Evolutionary conservation across 2,797 vertebrate genomes (phyloP).

Genomic region (Scarus forsteni): DNA sequence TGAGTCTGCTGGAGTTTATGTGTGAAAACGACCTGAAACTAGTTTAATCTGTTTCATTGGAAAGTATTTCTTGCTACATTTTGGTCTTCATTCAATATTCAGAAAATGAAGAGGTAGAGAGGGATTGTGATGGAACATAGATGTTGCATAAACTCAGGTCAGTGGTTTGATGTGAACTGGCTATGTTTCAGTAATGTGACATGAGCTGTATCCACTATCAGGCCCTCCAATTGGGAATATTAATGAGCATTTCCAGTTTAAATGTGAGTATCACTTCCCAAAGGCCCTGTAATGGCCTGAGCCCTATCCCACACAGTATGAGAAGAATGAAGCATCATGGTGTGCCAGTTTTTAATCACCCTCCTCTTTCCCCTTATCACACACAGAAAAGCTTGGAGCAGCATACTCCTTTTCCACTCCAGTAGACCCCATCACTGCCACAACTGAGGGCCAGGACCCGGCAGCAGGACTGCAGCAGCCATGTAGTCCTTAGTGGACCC

Average conservation of each 20-base stretch:
- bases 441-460: slow-evolving; percentile 48
- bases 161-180: background rate
- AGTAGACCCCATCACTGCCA: slow-evolving; percentile 57
- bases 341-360: slow-evolving; percentile 65
- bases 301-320: slow-evolving; percentile 37
- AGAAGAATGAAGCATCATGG: slow-evolving; percentile 49
- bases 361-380: slow-evolving; percentile 29
- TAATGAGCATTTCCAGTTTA: slow-evolving; percentile 12
- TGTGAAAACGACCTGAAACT: background rate
- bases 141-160: background rate
- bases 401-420: slow-evolving; percentile 65
- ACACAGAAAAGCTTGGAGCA: slow-evolving; percentile 42
- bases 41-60: background rate
- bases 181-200: background rate
- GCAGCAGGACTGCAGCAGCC: slow-evolving; percentile 1
- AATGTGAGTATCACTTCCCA: slow-evolving; percentile 35
- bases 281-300: slow-evolving; percentile 38
- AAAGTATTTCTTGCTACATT: background rate
- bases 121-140: background rate
- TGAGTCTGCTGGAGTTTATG: too few species aligned
- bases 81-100: background rate
- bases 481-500: slow-evolving; percentile 24
- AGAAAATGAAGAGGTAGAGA: background rate
- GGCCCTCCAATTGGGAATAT: background rate
- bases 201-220: background rate